These are phyloP conservation scores for Zeus faber DNA, from an alignment of 2,113 vertebrate genomes.

Conservation along the genomic window DNA sequence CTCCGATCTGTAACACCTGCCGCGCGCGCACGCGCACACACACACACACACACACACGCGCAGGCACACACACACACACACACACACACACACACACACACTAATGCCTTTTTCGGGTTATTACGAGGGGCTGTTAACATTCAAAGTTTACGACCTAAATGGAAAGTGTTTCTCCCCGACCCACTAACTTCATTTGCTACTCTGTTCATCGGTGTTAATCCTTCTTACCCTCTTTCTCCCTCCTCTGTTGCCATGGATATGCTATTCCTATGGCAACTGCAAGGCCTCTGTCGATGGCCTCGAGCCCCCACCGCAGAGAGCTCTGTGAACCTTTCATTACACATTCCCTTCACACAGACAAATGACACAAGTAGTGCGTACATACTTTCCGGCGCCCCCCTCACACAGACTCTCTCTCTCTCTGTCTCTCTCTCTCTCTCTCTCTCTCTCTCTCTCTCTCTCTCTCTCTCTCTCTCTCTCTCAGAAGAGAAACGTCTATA, in stretches of 20 bases:
- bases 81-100: not conserved
- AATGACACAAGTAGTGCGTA: constrained; percentile 42
- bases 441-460: constrained; percentile 1
- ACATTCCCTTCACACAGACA: constrained; percentile 56
- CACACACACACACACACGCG: too few relatives aligned
- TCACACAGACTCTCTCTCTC: constrained; percentile 16
- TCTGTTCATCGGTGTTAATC: constrained; percentile 65
- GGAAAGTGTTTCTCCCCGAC: constrained; percentile 47
- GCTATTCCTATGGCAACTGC: constrained; percentile 78
- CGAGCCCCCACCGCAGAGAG: constrained; percentile 55
- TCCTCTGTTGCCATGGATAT: constrained; percentile 77
- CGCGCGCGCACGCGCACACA: too few relatives aligned
- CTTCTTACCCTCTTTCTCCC: constrained; percentile 56
- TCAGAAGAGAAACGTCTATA: not conserved
- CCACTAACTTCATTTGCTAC: constrained; percentile 62
- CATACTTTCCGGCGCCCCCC: too few relatives aligned
- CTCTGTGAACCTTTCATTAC: constrained; percentile 66
- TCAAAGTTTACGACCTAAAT: constrained; percentile 38
- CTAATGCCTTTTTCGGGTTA: not conserved
- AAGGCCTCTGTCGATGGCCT: constrained; percentile 67
- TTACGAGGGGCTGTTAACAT: not conserved
- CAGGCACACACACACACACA: too few relatives aligned
- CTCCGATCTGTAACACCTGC: too few relatives aligned
- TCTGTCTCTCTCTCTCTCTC: constrained; percentile 3
- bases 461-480: not conserved